phyloP scores from a whole-genome alignment of 2,888 invertebrate genomes.

The Coecobrya sp. region DNA sequence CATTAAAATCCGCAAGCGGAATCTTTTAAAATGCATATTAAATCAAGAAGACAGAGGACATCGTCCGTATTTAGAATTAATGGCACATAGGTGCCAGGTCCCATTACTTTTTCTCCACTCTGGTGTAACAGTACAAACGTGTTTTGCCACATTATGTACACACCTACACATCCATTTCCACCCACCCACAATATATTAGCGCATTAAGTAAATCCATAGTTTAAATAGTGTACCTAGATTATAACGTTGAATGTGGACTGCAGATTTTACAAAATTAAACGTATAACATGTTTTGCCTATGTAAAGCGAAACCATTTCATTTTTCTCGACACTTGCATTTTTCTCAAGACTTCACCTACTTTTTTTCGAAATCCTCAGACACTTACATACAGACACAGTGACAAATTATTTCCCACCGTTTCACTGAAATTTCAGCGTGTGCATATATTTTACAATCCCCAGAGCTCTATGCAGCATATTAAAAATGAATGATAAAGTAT shows the following conservation, averaged over 20 bases:
- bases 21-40: too few relatives aligned
- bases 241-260: neutral
- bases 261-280: neutral
- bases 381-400: neutral
- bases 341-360: constrained; percentile 78
- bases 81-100: neutral
- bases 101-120: neutral
- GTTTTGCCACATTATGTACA: neutral
- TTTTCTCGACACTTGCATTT: constrained; percentile 74
- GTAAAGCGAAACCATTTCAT: constrained; percentile 53
- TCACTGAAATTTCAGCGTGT: neutral
- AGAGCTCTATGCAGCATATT: neutral
- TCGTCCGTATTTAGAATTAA: too few relatives aligned
- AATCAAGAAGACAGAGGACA: too few relatives aligned
- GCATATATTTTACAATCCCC: neutral
- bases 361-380: constrained; percentile 40
- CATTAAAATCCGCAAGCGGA: too few relatives aligned
- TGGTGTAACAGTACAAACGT: neutral
- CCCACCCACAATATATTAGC: constrained; percentile 5
- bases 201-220: neutral
- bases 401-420: constrained; percentile 61
- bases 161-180: neutral
- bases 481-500: neutral
- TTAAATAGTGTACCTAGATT: neutral
- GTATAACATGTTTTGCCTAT: neutral